Conservation (phyloP, 2,797 vertebrate genomes). For the Cryptoblepharus egeriae region DNA sequence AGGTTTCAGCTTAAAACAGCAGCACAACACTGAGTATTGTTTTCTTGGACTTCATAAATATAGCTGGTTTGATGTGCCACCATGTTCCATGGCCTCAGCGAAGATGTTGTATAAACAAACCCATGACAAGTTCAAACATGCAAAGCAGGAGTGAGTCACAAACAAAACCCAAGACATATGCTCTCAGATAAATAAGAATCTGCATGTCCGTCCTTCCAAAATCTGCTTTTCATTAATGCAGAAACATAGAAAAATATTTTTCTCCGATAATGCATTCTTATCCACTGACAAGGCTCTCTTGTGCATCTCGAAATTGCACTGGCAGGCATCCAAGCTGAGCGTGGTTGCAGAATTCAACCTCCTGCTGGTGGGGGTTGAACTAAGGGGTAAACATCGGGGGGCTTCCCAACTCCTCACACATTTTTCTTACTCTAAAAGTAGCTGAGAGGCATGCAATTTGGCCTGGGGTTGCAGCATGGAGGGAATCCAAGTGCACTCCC, state of each 20-base stretch:
- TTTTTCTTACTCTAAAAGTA: too few species aligned
- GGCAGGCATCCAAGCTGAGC: too few species aligned
- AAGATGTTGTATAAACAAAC: constrained; percentile 77
- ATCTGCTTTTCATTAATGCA: constrained; percentile 79
- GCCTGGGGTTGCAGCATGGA: too few species aligned
- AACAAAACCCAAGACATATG: constrained; percentile 80
- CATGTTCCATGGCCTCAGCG: constrained; percentile 71
- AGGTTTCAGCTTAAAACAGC: constrained; percentile 65
- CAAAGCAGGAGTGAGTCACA: constrained; percentile 77
- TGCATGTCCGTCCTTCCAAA: constrained; percentile 72
- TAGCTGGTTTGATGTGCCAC: constrained; percentile 69
- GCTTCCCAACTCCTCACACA: too few species aligned
- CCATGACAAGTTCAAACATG: constrained; percentile 67
- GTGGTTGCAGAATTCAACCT: too few species aligned
- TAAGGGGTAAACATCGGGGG: too few species aligned
- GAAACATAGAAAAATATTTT: constrained; percentile 63
- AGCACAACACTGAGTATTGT: constrained; percentile 49
- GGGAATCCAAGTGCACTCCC: too few species aligned
- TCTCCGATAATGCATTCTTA: too few species aligned
- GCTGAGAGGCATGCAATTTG: too few species aligned
- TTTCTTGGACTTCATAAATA: constrained; percentile 61
- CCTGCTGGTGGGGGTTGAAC: too few species aligned
- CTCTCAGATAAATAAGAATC: constrained; percentile 78
- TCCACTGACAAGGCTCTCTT: too few species aligned
- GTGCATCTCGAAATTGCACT: too few species aligned